Percentiles rank a stretch among this genome's conserved stretches.
phyloP scores from a whole-genome alignment of 2,113 vertebrate genomes.

The Lepisosteus osseus region DNA sequence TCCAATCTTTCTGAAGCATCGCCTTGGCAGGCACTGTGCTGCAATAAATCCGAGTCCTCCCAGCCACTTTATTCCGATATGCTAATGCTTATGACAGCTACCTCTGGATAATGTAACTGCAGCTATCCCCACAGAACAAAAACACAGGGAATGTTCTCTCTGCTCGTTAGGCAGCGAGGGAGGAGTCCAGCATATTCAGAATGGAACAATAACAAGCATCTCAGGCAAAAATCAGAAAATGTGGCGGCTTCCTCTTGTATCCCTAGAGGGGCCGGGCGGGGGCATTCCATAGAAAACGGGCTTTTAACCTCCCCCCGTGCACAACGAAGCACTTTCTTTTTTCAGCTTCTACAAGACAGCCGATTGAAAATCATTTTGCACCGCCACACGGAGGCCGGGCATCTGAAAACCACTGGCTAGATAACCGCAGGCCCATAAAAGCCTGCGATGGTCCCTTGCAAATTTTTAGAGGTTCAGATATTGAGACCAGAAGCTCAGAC shows the following conservation, averaged over 20 bases:
- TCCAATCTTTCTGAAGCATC: slow-evolving; percentile 26
- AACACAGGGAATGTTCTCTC: background rate
- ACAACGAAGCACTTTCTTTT: background rate
- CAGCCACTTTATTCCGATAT: background rate
- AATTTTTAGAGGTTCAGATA: too few species aligned
- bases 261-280: slow-evolving; percentile 3
- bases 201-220: slow-evolving; percentile 14
- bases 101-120: slow-evolving; percentile 28
- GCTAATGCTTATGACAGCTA: background rate
- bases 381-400: background rate
- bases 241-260: slow-evolving; percentile 31
- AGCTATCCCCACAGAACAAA: slow-evolving; percentile 12
- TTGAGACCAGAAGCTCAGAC: too few species aligned
- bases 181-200: slow-evolving; percentile 15
- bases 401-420: background rate
- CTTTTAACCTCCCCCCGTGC: background rate
- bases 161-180: slow-evolving; percentile 19
- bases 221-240: background rate
- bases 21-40: slow-evolving; percentile 18
- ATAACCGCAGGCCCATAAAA: background rate
- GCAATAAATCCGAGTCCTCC: slow-evolving; percentile 13
- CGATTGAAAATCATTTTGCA: background rate
- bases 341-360: background rate
- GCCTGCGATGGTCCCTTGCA: too few species aligned
- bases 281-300: slow-evolving; percentile 9